phyloP scores from a whole-genome alignment of 2,113 vertebrate genomes.

The Sarotherodon lohbergeri region DNA sequence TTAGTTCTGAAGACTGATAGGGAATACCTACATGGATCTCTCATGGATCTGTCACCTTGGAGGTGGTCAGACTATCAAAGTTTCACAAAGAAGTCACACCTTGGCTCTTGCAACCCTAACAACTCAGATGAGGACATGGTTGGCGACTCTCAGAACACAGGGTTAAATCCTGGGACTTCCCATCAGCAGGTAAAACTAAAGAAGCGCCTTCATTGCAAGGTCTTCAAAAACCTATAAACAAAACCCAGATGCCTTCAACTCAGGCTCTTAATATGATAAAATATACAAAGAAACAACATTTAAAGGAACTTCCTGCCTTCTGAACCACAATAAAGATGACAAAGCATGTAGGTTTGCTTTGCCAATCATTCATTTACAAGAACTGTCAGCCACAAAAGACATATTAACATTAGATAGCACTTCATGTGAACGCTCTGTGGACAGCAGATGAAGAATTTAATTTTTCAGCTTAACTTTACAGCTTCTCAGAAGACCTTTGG shows the following conservation, averaged over 20 bases:
- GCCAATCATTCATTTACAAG: not conserved
- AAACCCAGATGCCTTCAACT: not conserved
- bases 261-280: not conserved
- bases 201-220: not conserved
- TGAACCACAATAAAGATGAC: not conserved
- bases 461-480: not conserved
- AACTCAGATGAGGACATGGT: not conserved
- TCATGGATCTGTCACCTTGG: not conserved
- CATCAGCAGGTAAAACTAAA: not conserved
- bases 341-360: not conserved
- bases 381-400: not conserved
- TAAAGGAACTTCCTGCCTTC: not conserved
- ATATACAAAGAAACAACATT: not conserved
- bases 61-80: not conserved
- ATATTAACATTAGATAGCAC: not conserved
- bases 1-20: not conserved
- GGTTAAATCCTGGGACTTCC: not conserved
- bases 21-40: not conserved
- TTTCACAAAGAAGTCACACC: not conserved
- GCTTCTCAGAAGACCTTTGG: slow-evolving; percentile 37
- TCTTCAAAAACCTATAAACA: not conserved
- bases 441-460: not conserved
- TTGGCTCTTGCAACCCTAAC: not conserved
- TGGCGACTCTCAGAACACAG: not conserved
- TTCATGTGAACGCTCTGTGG: not conserved